Base-by-base conservation (phyloP, 2,113 vertebrate genomes). In the Vulpes ferrilata region DNA sequence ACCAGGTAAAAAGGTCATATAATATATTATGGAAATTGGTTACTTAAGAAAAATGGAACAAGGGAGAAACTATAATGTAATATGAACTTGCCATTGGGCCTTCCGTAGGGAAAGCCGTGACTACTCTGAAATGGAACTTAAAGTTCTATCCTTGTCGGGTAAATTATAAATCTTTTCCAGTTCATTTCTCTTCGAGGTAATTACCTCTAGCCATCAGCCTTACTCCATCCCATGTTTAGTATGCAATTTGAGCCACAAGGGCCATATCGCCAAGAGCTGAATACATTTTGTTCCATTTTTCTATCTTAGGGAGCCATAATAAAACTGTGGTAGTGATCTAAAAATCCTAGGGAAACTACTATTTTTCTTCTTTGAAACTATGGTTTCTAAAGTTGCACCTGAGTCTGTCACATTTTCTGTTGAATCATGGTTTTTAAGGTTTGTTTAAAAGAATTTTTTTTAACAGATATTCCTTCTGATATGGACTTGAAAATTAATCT, bases 121-220 rank as follows among this genome's bases (percentile, higher is more conserved):
- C 86, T 93, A 53, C 85, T 96, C 94, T 3, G 1, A 94, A 95
- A 86, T 86, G 0, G 84, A 96, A 93, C 25, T 85, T 73, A 87
- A 88, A 74, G 71, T 67, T 93, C n/a, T 65, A 16, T 79, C 71
- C 90, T 92, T 64, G 60, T 88, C 59, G 95, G 95, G 95, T 25
- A 60, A 94, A 80, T 88, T 71, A 64, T 74, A 32, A 64, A 16
- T 79, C 73, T 64, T 92, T 86, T 78, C 84, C 69, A 64, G 87
- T 97, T 97, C 85, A 60, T 97, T 97, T 98, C 98, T 87, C 93
- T 69, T 88, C 43, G 86, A 71, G 91, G 82, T 88, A 78, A 43
- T 88, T 91, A 76, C 95, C 96, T 93, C 93, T 92, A 62, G 92
- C 87, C 96, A 55, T 91, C 95, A 96, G 98, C 97, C 97, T 98